Evolutionary conservation across 2,888 invertebrate species (phyloP), one percentile per base, ranked within the genome.

Genomic region (Rambutsinella grinnellia): DNA sequence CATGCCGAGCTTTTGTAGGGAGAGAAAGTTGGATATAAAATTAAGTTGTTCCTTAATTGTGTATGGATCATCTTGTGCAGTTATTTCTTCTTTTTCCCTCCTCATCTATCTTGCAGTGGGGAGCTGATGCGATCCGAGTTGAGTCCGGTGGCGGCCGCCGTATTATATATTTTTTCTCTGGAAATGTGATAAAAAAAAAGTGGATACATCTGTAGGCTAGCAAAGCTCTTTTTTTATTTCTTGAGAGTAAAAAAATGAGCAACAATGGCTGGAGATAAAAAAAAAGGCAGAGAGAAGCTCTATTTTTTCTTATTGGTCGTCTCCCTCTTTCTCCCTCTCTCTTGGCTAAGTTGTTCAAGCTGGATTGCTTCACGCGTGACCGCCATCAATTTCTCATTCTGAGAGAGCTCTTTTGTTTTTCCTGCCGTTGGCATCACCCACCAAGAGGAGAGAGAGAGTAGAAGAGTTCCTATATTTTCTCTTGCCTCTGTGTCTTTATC

Each of bases 381-480:
- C 76, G 69, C 76, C 65, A 71, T 76, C 76, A 76, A 70, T 76
- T 76, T 76, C 70, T 70, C 76, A 70, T 76, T 76, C 66, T 66
- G 60, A 27, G 51, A 76, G 69, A 65, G 69, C 70, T 76, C 62
- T 70, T 58, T 49, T 51, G n/a, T n/a, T 46, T 17, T 15, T 46
- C 24, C 47, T 26, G 53, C 24, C 27, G 61, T 72, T 65, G n/a
- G n/a, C n/a, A n/a, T n/a, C n/a, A n/a, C n/a, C n/a, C n/a, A n/a
- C n/a, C n/a, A n/a, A n/a, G n/a, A n/a, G n/a, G n/a, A n/a, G n/a
- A n/a, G n/a, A n/a, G n/a, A n/a, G n/a, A n/a, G n/a, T n/a, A n/a
- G n/a, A n/a, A n/a, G n/a, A n/a, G n/a, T n/a, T n/a, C n/a, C n/a
- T n/a, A n/a, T n/a, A n/a, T n/a, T n/a, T n/a, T n/a, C n/a, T n/a